These are phyloP conservation scores for Nothoprocta perdicaria DNA, from an alignment of 2,113 vertebrate genomes.

Conservation along the genomic window DNA sequence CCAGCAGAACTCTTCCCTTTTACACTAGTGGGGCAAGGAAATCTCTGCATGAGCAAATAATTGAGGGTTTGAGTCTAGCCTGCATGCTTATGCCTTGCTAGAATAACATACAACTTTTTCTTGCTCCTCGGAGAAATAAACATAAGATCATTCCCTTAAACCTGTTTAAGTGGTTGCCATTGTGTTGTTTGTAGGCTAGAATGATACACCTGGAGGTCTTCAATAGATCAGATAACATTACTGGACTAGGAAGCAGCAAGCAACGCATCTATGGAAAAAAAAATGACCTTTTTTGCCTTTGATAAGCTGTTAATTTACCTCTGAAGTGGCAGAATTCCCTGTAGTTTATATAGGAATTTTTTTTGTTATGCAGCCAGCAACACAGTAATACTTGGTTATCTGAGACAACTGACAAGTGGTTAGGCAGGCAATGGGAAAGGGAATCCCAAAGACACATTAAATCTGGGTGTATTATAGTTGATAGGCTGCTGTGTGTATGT, in stretches of 20 bases:
- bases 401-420: conserved; percentile 31
- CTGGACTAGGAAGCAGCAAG: neutral
- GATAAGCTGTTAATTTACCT: conserved; percentile 58
- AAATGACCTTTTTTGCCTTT: conserved; percentile 36
- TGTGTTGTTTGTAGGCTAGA: conserved; percentile 10
- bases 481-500: neutral
- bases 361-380: neutral
- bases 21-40: neutral
- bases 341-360: conserved; percentile 32
- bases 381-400: conserved; percentile 21
- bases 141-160: neutral
- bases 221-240: neutral
- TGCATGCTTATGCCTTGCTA: neutral
- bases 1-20: neutral
- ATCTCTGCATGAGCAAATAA: neutral
- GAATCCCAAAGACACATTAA: conserved; percentile 9
- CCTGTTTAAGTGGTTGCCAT: neutral
- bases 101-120: neutral
- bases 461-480: neutral
- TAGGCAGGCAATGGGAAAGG: conserved; percentile 13
- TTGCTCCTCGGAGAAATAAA: neutral
- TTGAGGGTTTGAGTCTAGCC: neutral
- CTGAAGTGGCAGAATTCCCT: conserved; percentile 43
- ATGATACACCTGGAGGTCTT: conserved; percentile 2
- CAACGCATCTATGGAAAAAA: neutral